Evolutionary conservation across 2,888 invertebrate species (phyloP).

Genomic region (Calameuta idolon): DNA sequence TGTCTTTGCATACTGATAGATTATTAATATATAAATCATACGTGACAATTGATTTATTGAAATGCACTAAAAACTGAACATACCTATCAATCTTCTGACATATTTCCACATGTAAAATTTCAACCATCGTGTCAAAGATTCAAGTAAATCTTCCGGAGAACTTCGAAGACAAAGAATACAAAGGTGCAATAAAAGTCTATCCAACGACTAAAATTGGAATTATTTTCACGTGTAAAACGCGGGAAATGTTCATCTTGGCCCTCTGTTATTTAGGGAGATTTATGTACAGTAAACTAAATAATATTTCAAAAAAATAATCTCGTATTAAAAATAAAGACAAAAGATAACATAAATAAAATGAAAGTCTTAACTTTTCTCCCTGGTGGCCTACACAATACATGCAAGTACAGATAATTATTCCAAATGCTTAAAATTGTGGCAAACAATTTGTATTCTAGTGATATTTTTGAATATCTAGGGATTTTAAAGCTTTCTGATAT

Average conservation of each 20-base stretch:
- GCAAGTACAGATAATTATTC: not conserved
- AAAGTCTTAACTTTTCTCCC: not conserved
- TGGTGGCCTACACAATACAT: not conserved
- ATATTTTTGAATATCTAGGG: not conserved
- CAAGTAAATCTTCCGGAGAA: not conserved
- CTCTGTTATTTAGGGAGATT: not conserved
- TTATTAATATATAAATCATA: not conserved
- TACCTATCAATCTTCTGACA: slow-evolving; percentile 59
- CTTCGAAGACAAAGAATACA: not conserved
- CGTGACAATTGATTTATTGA: not conserved
- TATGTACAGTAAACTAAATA: not conserved
- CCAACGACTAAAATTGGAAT: not conserved
- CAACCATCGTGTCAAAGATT: slow-evolving; percentile 13
- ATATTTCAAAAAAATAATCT: not conserved
- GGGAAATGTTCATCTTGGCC: not conserved
- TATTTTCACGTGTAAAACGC: not conserved
- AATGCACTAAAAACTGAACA: not conserved
- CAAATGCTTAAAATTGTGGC: not conserved
- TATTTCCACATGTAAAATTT: slow-evolving; percentile 54
- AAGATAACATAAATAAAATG: not conserved
- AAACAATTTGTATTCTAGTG: not conserved
- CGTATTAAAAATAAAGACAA: not conserved
- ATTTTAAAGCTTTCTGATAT: not conserved
- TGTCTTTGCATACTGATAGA: not conserved
- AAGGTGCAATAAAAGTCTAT: not conserved